Evolutionary conservation across 2,113 vertebrate genomes (phyloP).

Genomic region (Illadopsis cleaveri): DNA sequence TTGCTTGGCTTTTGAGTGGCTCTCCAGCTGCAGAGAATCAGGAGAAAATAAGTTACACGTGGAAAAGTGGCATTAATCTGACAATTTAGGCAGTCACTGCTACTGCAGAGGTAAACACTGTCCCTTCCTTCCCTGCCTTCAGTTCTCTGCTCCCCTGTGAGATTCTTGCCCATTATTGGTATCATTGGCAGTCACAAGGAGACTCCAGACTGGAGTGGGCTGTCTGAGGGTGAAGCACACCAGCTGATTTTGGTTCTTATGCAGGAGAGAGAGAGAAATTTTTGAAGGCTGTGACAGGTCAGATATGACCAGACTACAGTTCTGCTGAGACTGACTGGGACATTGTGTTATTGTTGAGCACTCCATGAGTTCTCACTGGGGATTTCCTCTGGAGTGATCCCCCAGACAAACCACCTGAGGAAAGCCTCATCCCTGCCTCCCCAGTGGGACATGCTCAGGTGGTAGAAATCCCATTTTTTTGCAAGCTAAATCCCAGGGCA

Average conservation of each 20-base stretch:
- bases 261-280: background rate
- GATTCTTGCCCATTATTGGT: accelerated
- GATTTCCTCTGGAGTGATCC: background rate
- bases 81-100: background rate
- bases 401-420: background rate
- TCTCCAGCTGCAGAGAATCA: background rate
- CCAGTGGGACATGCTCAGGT: background rate
- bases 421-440: background rate
- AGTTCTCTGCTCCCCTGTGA: background rate
- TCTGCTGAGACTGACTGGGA: background rate
- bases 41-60: background rate
- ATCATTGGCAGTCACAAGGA: background rate
- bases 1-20: background rate
- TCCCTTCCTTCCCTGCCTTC: background rate
- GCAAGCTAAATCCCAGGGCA: background rate
- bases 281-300: background rate
- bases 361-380: background rate
- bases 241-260: background rate
- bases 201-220: background rate
- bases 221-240: background rate
- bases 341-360: background rate
- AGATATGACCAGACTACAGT: background rate
- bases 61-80: background rate
- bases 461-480: background rate
- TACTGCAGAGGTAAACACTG: background rate